Percentiles rank a stretch among this genome's conserved stretches.
phyloP scores from a whole-genome alignment of 2,888 invertebrate species.

The Junonia oenone region DNA sequence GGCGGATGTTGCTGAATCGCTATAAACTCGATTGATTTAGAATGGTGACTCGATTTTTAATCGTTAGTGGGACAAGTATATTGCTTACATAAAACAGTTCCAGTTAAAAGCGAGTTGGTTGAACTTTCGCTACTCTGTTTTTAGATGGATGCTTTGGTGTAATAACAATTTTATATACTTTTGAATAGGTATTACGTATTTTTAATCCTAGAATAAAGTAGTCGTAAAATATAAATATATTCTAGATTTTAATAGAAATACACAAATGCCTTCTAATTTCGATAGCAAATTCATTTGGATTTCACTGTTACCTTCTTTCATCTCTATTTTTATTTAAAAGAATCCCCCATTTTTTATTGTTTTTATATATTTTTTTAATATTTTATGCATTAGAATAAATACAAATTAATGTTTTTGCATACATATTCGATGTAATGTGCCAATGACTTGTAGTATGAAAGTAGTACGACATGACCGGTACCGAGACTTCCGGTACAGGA shows the following conservation, averaged over 20 bases:
- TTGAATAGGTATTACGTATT: not conserved
- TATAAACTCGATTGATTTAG: conserved; percentile 22
- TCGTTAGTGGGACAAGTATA: conserved; percentile 17
- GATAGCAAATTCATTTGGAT: no score
- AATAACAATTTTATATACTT: not conserved
- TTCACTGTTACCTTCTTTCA: no score
- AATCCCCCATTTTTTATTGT: no score
- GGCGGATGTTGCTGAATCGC: conserved; percentile 21
- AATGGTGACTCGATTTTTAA: conserved; percentile 19
- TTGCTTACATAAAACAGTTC: conserved; percentile 17
- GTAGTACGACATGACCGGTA: conserved; percentile 8
- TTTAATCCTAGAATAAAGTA: not conserved
- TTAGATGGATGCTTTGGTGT: not conserved
- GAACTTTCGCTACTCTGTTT: conserved; percentile 18
- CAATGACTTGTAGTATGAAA: conserved; percentile 19
- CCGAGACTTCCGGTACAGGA: conserved; percentile 26
- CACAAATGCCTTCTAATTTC: no score
- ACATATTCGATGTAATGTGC: conserved; percentile 17
- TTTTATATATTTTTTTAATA: not conserved
- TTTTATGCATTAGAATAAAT: not conserved
- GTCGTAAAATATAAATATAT: no score
- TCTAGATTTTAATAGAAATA: no score
- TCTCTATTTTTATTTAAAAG: no score
- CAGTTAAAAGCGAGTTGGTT: conserved; percentile 2
- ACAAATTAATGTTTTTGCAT: not conserved